Evolutionary conservation across 2,797 vertebrate species (phyloP), one percentile per base, ranked within the genome.

Genomic region (Lacerta agilis): DNA sequence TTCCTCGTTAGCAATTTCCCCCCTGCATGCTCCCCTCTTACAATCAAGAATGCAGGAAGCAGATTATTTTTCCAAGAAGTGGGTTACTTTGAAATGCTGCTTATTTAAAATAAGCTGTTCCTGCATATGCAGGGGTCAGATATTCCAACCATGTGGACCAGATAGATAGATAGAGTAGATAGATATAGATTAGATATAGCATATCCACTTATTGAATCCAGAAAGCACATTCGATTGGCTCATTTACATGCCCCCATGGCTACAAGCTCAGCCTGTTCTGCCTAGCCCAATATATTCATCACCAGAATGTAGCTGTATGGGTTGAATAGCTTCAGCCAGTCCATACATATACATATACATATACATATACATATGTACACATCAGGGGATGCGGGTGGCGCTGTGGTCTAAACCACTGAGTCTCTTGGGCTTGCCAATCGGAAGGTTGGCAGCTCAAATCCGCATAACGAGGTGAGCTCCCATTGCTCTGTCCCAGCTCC

Each of bases 1-100:
- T 69, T 49, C 55, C 43, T 23, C 82, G 8, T 38, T 45, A 77
- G 75, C 67, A 55, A 55, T 4, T 55, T 1, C 49, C 49, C 86
- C 92, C 66, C 92, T 90, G 88, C 79, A 90, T 92, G 86, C 18
- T 0, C 66, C 86, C 87, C 36, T 72, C 55, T 90, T 93, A 38
- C 33, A 94, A 89, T 93, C 20, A 71, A 45, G 94, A 64, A 64
- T 64, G 61, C 15, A 20, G 61, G 18, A 64, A 86, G 88, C 85
- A 89, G 69, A 69, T 80, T 90, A 88, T 92, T 91, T 81, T n/a
- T 36, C 89, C 94, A 87, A 93, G 90, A 95, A 92, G 91, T 87
- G 81, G 87, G 43, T 87, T 81, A 0, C 69, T 66, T 91, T 96
- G 91, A 92, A 92, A 94, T 89, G 90, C 90, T 0, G 0, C 83